phyloP scores from a whole-genome alignment of 2,888 invertebrate species.

The Euzophera pinguis region DNA sequence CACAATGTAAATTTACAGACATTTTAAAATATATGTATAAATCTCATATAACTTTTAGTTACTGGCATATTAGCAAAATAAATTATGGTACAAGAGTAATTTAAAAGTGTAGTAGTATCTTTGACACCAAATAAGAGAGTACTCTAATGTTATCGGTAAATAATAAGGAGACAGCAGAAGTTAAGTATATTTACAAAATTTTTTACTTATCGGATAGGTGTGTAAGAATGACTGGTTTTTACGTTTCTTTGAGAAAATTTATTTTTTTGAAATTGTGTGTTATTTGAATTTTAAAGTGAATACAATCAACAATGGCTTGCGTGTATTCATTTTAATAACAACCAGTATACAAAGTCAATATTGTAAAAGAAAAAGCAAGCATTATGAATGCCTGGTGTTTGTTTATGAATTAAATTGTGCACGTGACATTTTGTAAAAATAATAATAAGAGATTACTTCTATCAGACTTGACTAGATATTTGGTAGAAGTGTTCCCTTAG shows the following conservation, averaged over 20 bases:
- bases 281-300: conserved; percentile 45
- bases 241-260: conserved; percentile 54
- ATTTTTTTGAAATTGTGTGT: conserved; percentile 19
- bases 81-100: conserved; percentile 18
- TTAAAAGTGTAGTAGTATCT: conserved; percentile 10
- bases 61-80: conserved; percentile 6
- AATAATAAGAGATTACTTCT: conserved; percentile 53
- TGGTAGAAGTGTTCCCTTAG: conserved; percentile 50
- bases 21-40: not conserved
- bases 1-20: not conserved
- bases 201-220: conserved; percentile 19
- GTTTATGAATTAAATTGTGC: conserved; percentile 34
- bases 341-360: conserved; percentile 28
- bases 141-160: conserved; percentile 8
- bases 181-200: conserved; percentile 20
- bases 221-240: conserved; percentile 36
- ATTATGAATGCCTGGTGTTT: conserved; percentile 63
- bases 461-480: conserved; percentile 27
- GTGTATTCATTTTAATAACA: conserved; percentile 56
- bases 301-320: conserved; percentile 39
- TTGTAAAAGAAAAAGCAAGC: conserved; percentile 43
- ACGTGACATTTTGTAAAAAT: conserved; percentile 41
- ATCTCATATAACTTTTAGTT: conserved; percentile 8
- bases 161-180: conserved; percentile 7
- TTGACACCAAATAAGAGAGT: conserved; percentile 17